Conservation (phyloP, 2,888 invertebrate genomes). For the Hirtodrosophila trivittata region DNA sequence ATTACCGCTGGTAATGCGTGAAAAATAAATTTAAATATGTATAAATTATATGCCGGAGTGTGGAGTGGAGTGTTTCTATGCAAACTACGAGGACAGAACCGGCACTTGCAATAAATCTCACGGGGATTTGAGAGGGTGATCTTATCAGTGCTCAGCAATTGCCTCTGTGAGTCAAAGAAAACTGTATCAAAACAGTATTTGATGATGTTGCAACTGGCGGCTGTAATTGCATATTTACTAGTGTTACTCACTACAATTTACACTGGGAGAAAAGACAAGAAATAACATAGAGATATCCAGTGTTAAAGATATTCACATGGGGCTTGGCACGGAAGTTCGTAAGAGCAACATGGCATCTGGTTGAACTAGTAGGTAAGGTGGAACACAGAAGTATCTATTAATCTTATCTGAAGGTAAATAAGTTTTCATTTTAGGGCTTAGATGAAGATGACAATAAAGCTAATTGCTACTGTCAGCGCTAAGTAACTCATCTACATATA, state of each 20-base stretch:
- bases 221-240: constrained; percentile 5
- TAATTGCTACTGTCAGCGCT: constrained; percentile 22
- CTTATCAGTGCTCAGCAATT: constrained; percentile 36
- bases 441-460: constrained; percentile 15
- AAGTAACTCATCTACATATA: constrained; percentile 6
- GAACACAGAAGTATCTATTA: background rate
- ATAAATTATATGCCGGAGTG: constrained; percentile 50
- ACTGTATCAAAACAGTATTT: background rate
- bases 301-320: constrained; percentile 12
- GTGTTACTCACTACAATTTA: too few relatives aligned
- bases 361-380: too few relatives aligned
- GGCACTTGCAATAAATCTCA: constrained; percentile 69
- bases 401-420: constrained; percentile 9
- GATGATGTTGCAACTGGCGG: constrained; percentile 6
- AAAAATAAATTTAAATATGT: constrained; percentile 61
- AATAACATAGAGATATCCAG: too few relatives aligned
- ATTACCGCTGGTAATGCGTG: constrained; percentile 60
- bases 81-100: constrained; percentile 12
- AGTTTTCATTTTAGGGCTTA: constrained; percentile 12
- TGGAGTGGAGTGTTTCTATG: background rate
- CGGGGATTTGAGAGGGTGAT: constrained; percentile 46
- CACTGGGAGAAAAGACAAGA: too few relatives aligned
- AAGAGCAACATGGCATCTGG: too few relatives aligned
- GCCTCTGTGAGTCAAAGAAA: constrained; percentile 27
- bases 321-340: constrained; percentile 49